Percentiles rank a stretch among this genome's conserved stretches.
phyloP scores from a whole-genome alignment of 2,797 vertebrate species.

The Muscicapa striata region DNA sequence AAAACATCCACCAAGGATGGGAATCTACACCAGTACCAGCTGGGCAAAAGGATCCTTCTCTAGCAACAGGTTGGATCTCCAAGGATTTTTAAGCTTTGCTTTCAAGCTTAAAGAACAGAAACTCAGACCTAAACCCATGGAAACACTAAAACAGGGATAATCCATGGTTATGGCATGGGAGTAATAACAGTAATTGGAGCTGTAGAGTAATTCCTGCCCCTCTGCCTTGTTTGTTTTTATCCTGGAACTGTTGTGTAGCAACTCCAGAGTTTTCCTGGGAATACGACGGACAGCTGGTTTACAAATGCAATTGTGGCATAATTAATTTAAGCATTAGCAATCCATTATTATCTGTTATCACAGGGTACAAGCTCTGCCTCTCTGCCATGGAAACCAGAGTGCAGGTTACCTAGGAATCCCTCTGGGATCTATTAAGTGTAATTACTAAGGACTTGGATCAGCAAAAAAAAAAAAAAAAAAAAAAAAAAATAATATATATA shows the following conservation, averaged over 20 bases:
- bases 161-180: not conserved
- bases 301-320: slow-evolving; percentile 29
- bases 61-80: not conserved
- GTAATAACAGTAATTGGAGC: accelerated
- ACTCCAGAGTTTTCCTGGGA: slow-evolving; percentile 4
- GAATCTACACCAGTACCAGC: accelerated
- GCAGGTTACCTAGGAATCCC: slow-evolving; percentile 63
- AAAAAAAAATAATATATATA: not conserved
- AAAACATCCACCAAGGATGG: not conserved
- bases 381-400: slow-evolving; percentile 65
- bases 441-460: slow-evolving; percentile 59
- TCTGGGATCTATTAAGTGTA: slow-evolving; percentile 59
- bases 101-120: not conserved
- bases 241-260: slow-evolving; percentile 20
- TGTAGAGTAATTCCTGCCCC: not conserved
- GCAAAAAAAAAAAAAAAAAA: not conserved
- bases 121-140: not conserved
- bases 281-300: slow-evolving; percentile 35
- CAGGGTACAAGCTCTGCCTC: slow-evolving; percentile 8
- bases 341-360: slow-evolving; percentile 42
- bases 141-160: not conserved
- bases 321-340: slow-evolving; percentile 58
- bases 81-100: not conserved
- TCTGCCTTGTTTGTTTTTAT: not conserved
- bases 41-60: not conserved